Percentiles rank a stretch among this genome's conserved stretches.
Evolutionary conservation across 2,113 vertebrate genomes (phyloP).

Genomic region (Lepisosteus osseus): DNA sequence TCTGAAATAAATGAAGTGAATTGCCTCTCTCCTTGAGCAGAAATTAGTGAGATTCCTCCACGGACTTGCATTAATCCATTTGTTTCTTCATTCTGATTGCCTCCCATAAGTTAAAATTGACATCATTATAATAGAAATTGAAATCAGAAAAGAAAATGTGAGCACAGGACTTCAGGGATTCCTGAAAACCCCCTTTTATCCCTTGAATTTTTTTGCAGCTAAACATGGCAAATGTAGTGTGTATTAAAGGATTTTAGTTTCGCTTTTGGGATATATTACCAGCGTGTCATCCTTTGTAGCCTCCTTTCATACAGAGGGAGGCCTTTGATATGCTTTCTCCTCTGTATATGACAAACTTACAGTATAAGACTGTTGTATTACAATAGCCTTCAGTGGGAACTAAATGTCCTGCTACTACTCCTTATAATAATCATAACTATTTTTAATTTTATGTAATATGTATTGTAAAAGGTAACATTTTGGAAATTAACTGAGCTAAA

Average conservation of each 20-base stretch:
- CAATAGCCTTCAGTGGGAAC: no score
- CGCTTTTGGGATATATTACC: slow-evolving; percentile 25
- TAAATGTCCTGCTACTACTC: no score
- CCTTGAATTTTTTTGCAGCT: slow-evolving; percentile 26
- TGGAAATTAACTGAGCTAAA: no score
- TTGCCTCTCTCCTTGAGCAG: slow-evolving; percentile 5
- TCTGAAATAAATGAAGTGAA: slow-evolving; percentile 17
- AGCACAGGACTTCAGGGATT: slow-evolving; percentile 24
- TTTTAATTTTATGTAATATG: no score
- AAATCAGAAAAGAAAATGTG: slow-evolving; percentile 12
- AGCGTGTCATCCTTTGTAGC: slow-evolving; percentile 14
- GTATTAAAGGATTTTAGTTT: slow-evolving; percentile 29
- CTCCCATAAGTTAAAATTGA: slow-evolving; percentile 26
- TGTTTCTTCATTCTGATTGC: slow-evolving; percentile 11
- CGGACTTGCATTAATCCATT: slow-evolving; percentile 10
- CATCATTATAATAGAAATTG: slow-evolving; percentile 30
- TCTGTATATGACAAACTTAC: slow-evolving; percentile 15
- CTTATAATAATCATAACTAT: no score
- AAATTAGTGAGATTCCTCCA: slow-evolving; percentile 11
- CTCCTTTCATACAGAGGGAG: slow-evolving; percentile 6
- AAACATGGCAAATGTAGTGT: slow-evolving; percentile 31
- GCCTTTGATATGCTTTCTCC: slow-evolving; percentile 23
- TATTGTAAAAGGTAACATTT: no score
- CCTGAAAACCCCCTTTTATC: slow-evolving; percentile 35
- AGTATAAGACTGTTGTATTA: background rate